Evolutionary conservation across 2,113 vertebrate genomes (phyloP).

Genomic region (Choloepus hoffmanni): DNA sequence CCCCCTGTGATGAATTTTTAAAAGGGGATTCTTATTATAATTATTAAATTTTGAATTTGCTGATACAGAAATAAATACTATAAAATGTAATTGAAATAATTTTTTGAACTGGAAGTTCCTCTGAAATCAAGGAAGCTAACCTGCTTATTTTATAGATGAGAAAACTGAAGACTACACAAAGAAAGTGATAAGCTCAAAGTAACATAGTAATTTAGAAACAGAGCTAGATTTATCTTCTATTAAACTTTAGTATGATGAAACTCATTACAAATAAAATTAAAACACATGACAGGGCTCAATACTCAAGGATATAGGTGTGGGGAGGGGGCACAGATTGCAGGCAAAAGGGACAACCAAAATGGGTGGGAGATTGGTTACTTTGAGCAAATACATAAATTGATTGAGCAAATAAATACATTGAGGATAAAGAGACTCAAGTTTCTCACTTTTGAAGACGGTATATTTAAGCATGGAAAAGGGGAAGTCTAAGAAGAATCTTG

Average conservation of each 20-base stretch:
- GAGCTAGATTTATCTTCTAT: background rate
- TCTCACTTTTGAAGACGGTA: background rate
- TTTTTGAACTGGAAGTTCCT: background rate
- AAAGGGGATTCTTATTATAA: background rate
- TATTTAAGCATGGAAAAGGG: slow-evolving; percentile 6
- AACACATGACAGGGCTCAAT: background rate
- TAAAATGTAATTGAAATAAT: slow-evolving; percentile 27
- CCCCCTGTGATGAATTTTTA: background rate
- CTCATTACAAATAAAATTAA: background rate
- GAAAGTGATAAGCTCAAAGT: background rate
- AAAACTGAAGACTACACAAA: background rate
- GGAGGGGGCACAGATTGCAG: background rate
- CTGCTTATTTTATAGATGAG: background rate
- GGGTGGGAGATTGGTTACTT: background rate
- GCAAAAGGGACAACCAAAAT: background rate
- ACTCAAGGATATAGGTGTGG: background rate
- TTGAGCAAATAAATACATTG: background rate
- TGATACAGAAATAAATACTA: background rate
- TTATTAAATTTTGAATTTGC: slow-evolving; percentile 4
- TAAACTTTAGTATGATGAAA: background rate
- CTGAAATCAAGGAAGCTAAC: slow-evolving; percentile 11
- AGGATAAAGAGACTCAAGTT: background rate
- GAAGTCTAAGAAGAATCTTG: slow-evolving; percentile 32
- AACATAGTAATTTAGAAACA: background rate
- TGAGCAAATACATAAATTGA: background rate